Base-by-base conservation (phyloP, 2,113 vertebrate species). In the Dendropsophus ebraccatus region DNA sequence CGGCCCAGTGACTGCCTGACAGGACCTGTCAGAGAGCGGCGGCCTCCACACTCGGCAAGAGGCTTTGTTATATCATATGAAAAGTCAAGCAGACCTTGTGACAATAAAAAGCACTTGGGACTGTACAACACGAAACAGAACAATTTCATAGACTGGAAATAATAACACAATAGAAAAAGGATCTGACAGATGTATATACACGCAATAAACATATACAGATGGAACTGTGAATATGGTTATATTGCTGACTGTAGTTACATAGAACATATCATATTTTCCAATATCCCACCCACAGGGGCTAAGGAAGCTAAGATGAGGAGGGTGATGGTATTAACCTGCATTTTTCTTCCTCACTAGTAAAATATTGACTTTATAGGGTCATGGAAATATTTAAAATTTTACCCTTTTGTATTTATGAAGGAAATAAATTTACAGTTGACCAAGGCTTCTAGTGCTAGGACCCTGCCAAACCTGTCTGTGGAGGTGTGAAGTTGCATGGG, bases 1-100 rank as follows among this genome's bases (percentile, higher is more conserved):
- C 72, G 88, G 86, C 90, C 88, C 89, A 90, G 87, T 77, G 82
- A 88, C 83, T 88, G 85, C 88, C 90, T 89, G 90, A 91, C 92
- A 92, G 87, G 79, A 90, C 89, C 92, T 93, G 93, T 94, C 92
- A 90, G 87, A 89, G 77, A 85, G 86, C 19, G 49, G 87, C 89
- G 89, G 89, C 92, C 91, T 91, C 84, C 88, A 89, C 73, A 89
- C 89, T 91, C 87, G 88, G 41, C 35, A 12, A 89, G 88, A 89
- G 90, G 86, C 23, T 92, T 91, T 90, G 50, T 76, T 73, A 16
- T 5, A 84, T 81, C 83, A 86, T 56, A 6, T 21, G 13, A 21
- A 67, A 32, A 2, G 21, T 37, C 30, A 41, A 35, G 6, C 25
- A 3, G 86, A 54, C 13, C 88, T 70, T 82, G 58, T 88, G 72